Conservation (phyloP, 1,140 invertebrate species). For the Whitmania pigra region DNA sequence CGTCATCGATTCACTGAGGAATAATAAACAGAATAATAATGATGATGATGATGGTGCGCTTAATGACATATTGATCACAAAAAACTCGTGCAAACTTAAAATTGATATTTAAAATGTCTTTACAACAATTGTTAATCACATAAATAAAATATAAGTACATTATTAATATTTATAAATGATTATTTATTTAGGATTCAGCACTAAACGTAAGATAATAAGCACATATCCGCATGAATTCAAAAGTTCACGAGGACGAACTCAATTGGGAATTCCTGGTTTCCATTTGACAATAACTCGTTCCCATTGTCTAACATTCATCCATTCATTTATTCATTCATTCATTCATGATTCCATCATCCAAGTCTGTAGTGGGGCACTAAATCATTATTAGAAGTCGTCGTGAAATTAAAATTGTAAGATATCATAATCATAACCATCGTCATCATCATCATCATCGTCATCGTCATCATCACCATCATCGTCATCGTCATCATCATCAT, state of each 20-base stretch:
- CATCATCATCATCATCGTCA: constrained; percentile 4
- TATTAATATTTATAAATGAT: too few species aligned
- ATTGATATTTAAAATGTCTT: background rate
- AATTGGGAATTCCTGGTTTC: too few species aligned
- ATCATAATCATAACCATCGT: background rate
- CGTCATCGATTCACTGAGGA: background rate
- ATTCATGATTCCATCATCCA: background rate
- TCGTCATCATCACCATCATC: too few species aligned
- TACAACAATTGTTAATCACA: background rate
- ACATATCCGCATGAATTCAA: too few species aligned
- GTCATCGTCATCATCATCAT: too few species aligned
- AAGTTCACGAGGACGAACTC: too few species aligned
- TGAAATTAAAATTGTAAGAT: background rate
- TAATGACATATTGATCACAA: background rate
- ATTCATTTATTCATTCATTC: background rate
- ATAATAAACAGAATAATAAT: background rate
- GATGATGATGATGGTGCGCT: background rate
- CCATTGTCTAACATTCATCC: too few species aligned
- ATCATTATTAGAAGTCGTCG: background rate
- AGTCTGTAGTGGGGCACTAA: background rate
- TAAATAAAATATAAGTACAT: background rate
- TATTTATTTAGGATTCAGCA: too few species aligned
- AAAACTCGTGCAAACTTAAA: background rate
- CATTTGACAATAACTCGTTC: too few species aligned
- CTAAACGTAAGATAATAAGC: too few species aligned